Evolutionary conservation across 2,797 vertebrate genomes (phyloP), one percentile per base, ranked within the genome.

Genomic region (Lemur catta): DNA sequence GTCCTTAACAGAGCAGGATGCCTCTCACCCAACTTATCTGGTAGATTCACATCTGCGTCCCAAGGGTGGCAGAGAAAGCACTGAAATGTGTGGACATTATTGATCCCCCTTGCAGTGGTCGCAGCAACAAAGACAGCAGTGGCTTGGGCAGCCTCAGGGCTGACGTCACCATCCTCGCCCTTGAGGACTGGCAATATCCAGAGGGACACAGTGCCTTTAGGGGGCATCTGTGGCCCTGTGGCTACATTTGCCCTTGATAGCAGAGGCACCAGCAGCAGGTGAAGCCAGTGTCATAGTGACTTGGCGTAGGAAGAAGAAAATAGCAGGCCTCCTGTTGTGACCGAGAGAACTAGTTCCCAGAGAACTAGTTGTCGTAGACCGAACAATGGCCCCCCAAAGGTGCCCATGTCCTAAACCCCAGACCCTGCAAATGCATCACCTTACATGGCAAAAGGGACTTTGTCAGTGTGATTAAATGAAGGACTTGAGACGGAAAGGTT

Each of bases 121-220:
- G 38, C 1, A 18, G 46, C 13, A 50, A 22, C 18, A 35, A 52
- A 46, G 41, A 28, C 52, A 55, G 35, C 38, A 11, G 69, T 43
- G 61, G 46, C 63, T 90, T 50, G 61, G 18, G 38, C 46, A 24
- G 33, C 6, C 9, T 22, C 48, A 74, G 6, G 38, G 24, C 46
- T 38, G 18, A 46, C 2, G 12, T 72, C 13, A 4, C 18, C 50
- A 28, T 33, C n/a, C 11, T 69, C 22, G 1, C 7, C 14, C 65
- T 46, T 52, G 13, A 80, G 41, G 30, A 50, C 1, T 13, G 8
- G 28, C 35, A n/a, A 26, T 5, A 4, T 41, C 80, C 17, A 28
- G 9, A 26, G 59, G 41, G 63, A 33, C 55, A 13, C 0, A 0
- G 8, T 22, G 12, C 35, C 71, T 18, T 0, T 18, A 35, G 3